Percentiles rank a stretch among this genome's conserved stretches.
Evolutionary conservation across 2,888 invertebrate genomes (phyloP).

Genomic region (Polymixis flavicincta): DNA sequence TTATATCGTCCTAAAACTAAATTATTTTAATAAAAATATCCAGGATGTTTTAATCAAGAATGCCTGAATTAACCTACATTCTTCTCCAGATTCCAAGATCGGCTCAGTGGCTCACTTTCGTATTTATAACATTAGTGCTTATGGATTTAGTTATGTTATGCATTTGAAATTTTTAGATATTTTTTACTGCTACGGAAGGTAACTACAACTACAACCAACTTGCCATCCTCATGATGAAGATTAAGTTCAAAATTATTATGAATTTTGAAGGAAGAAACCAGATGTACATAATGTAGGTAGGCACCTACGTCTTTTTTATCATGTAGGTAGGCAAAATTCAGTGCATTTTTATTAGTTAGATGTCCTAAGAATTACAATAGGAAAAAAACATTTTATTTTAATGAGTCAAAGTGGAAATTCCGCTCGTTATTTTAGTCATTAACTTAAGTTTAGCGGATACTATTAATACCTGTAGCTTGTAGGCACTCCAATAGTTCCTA

Average conservation of each 20-base stretch:
- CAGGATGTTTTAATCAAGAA: not conserved
- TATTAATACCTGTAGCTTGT: not conserved
- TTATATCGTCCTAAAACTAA: no score
- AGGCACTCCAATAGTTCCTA: no score
- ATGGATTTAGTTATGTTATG: no score
- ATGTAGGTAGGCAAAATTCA: not conserved
- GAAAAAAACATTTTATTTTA: constrained; percentile 8
- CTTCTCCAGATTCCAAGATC: not conserved
- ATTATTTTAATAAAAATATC: not conserved
- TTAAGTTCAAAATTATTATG: not conserved
- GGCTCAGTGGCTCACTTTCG: not conserved
- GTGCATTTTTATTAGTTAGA: not conserved
- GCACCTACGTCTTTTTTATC: no score
- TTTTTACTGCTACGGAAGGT: not conserved
- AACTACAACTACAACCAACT: not conserved
- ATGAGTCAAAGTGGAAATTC: constrained; percentile 19
- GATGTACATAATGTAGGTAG: no score
- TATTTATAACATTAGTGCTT: no score
- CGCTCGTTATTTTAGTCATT: not conserved
- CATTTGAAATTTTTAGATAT: not conserved
- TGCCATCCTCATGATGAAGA: not conserved
- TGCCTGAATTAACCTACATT: no score
- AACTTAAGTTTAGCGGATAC: constrained; percentile 15
- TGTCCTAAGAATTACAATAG: not conserved
- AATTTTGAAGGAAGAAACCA: not conserved